phyloP scores from a whole-genome alignment of 1,140 invertebrate genomes.

The Nephotettix cincticeps region DNA sequence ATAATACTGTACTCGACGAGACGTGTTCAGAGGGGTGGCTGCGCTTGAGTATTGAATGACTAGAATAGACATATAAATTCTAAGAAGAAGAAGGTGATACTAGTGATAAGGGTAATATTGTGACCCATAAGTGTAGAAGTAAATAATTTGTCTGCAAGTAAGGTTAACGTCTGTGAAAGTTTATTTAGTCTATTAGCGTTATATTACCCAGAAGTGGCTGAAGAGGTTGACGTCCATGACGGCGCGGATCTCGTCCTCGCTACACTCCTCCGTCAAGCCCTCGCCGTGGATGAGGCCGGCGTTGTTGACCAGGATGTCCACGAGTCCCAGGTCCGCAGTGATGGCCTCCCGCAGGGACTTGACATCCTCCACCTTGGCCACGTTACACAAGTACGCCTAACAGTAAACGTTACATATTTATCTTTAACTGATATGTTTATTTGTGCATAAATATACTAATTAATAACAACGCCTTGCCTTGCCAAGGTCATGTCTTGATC shows the following conservation, averaged over 20 bases:
- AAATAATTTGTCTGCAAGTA: background rate
- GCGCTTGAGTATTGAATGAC: background rate
- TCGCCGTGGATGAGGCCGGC: slow-evolving; percentile 18
- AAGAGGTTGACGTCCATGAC: slow-evolving; percentile 35
- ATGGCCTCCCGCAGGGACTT: slow-evolving; percentile 8
- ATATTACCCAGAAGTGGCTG: slow-evolving; percentile 35
- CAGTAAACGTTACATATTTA: no score
- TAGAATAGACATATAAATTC: background rate
- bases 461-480: no score
- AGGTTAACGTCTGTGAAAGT: no score
- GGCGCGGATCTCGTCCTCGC: slow-evolving; percentile 13
- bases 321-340: slow-evolving; percentile 10
- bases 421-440: no score
- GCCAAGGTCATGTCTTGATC: no score
- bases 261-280: background rate
- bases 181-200: no score
- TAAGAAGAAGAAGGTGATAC: background rate
- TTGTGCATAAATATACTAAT: no score
- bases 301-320: slow-evolving; percentile 34
- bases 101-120: background rate
- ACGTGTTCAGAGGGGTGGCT: background rate
- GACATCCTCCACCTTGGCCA: slow-evolving; percentile 26
- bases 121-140: background rate
- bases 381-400: slow-evolving; percentile 25
- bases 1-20: no score